Conservation (phyloP, 2,113 vertebrate genomes). For the Dipodomys merriami region DNA sequence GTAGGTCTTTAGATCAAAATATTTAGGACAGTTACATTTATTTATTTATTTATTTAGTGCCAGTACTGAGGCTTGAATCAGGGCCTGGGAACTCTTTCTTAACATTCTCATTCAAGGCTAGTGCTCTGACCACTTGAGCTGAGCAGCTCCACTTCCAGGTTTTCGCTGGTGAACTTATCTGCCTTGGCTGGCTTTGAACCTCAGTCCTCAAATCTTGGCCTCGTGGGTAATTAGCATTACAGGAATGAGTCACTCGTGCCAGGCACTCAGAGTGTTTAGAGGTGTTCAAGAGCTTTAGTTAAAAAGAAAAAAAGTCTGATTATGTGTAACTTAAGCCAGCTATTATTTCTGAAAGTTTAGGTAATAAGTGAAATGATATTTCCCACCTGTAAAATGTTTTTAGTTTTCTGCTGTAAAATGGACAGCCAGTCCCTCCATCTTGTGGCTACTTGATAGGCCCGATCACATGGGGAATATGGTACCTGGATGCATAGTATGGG, state of each 20-base stretch:
- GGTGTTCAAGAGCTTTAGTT: background rate
- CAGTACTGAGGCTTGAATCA: too few relatives aligned
- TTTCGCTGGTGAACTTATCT: too few relatives aligned
- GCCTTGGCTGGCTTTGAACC: too few relatives aligned
- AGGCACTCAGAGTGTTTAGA: background rate
- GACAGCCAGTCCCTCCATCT: background rate
- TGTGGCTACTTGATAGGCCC: background rate
- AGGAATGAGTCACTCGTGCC: too few relatives aligned
- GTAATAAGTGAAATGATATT: slow-evolving; percentile 4
- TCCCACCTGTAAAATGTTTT: slow-evolving; percentile 26
- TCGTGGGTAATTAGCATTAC: too few relatives aligned
- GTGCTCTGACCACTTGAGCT: too few relatives aligned
- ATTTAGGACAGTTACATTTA: too few relatives aligned
- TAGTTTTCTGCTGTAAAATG: slow-evolving; percentile 21
- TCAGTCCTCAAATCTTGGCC: too few relatives aligned
- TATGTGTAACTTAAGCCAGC: slow-evolving; percentile 49
- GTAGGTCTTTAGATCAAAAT: background rate
- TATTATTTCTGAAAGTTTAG: background rate
- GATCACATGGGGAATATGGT: background rate
- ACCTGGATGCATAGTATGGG: background rate
- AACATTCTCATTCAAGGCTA: too few relatives aligned
- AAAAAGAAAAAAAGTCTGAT: background rate
- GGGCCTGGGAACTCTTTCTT: too few relatives aligned
- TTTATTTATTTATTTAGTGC: too few relatives aligned
- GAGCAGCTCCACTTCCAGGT: too few relatives aligned